Base-by-base conservation (phyloP, 2,113 vertebrate genomes). In the Indri indri region DNA sequence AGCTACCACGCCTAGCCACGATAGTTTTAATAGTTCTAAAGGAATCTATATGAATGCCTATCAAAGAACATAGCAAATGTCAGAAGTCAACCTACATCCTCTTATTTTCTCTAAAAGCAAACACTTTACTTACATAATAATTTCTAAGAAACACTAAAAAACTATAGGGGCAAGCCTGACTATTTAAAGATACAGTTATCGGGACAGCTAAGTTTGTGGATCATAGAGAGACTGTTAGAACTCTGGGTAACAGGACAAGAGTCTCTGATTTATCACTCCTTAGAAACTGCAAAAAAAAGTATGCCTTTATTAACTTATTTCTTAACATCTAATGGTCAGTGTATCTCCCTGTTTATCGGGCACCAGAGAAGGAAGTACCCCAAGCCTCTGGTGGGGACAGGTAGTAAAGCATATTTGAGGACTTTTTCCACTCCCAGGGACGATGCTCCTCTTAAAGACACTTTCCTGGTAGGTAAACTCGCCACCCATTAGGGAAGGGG, bases 41-140 rank as follows among this genome's bases (percentile, higher is more conserved):
- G 70, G 57, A 95, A 71, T 59, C 84, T 73, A 88, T 70, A 34
- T 52, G 54, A 84, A 45, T 81, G 40, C 16, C 52, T 32, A 89
- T 12, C 65, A 89, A 94, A 92, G 50, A 68, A 79, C 50, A 45
- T 14, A 97, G 42, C 79, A 85, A 92, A 76, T 54, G 50, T 10
- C 32, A 81, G 77, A 91, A 94, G 42, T 77, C 57, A 73, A 57
- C 40, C 32, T 59, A 77, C 22, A 50, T 66, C n/a, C 12, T 90
- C 23, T 66, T 40, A 76, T 88, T 97, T 85, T 90, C 66, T 91
- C 20, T 79, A 34, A 88, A 82, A 71, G 30, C 47, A 71, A 95
- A 88, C 37, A 88, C 52, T 93, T 94, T 59, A 50, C 40, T 89
- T 85, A 80, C 11, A 92, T 37, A 95, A 76, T 23, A 81, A 84